phyloP scores from a whole-genome alignment of 1,140 invertebrate genomes.

The Halotydeus destructor region DNA sequence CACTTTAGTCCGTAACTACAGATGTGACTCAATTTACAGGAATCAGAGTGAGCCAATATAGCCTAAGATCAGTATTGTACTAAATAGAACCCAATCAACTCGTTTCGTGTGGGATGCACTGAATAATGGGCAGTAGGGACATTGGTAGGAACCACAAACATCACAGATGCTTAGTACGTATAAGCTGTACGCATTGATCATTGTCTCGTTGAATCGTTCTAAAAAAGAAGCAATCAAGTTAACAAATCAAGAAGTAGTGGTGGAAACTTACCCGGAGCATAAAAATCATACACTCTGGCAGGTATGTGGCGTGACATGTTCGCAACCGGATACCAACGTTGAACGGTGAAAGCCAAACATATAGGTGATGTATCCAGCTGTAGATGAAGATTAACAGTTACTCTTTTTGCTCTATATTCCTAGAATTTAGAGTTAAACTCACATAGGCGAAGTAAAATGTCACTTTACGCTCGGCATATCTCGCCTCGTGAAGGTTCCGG shows the following conservation, averaged over 20 bases:
- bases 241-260: too few relatives aligned
- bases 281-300: slow-evolving; percentile 81
- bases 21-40: too few relatives aligned
- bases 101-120: background rate
- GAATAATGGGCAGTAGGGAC: slow-evolving; percentile 56
- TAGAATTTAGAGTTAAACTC: too few relatives aligned
- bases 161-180: slow-evolving; percentile 85
- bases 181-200: slow-evolving; percentile 69
- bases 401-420: too few relatives aligned
- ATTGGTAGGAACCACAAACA: slow-evolving; percentile 93
- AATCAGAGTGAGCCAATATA: too few relatives aligned
- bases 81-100: background rate
- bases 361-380: slow-evolving; percentile 56
- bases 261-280: slow-evolving; percentile 61
- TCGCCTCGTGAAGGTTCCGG: slow-evolving; percentile 56
- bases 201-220: slow-evolving; percentile 83
- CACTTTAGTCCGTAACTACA: too few relatives aligned
- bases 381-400: too few relatives aligned
- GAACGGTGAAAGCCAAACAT: slow-evolving; percentile 75
- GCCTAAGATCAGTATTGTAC: too few relatives aligned
- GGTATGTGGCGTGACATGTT: slow-evolving; percentile 83
- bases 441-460: slow-evolving; percentile 88
- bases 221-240: too few relatives aligned
- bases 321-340: slow-evolving; percentile 84
- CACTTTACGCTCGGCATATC: slow-evolving; percentile 55